Percentiles rank a stretch among this genome's conserved stretches.
phyloP scores from a whole-genome alignment of 1,140 invertebrate species.

The Aphidius ervi region DNA sequence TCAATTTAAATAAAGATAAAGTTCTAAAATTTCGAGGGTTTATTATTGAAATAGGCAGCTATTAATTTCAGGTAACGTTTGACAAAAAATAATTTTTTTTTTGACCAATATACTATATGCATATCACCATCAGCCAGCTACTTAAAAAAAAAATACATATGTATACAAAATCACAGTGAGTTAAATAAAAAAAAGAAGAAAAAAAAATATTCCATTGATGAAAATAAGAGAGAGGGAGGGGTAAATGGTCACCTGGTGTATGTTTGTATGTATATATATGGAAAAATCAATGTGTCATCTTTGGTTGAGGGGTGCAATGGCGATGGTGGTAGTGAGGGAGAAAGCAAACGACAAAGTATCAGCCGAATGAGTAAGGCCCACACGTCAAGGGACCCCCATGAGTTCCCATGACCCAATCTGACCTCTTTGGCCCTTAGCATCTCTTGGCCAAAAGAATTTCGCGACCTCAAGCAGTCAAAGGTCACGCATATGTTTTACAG shows the following conservation, averaged over 20 bases:
- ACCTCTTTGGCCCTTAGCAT: slow-evolving; percentile 27
- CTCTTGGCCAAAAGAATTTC: slow-evolving; percentile 20
- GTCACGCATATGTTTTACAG: slow-evolving; percentile 43
- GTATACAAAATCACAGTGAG: no score
- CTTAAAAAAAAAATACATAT: no score
- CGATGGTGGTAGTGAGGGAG: not conserved
- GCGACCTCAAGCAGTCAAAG: slow-evolving; percentile 34
- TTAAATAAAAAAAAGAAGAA: not conserved
- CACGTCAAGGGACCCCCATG: slow-evolving; percentile 43
- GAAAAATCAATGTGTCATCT: slow-evolving; percentile 28
- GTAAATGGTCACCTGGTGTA: slow-evolving; percentile 35
- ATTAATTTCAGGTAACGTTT: no score
- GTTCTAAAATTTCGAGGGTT: no score
- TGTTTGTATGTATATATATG: not conserved
- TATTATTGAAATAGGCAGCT: no score
- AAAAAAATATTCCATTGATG: not conserved
- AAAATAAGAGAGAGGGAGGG: not conserved
- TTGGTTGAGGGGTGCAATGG: not conserved
- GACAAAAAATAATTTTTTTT: no score
- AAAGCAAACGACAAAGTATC: not conserved
- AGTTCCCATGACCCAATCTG: slow-evolving; percentile 50
- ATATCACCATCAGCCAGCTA: no score
- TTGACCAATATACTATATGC: no score
- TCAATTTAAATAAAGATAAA: no score
- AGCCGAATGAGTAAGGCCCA: slow-evolving; percentile 5